Evolutionary conservation across 2,888 invertebrate genomes (phyloP), one percentile per base, ranked within the genome.

Genomic region (Meganola albula): DNA sequence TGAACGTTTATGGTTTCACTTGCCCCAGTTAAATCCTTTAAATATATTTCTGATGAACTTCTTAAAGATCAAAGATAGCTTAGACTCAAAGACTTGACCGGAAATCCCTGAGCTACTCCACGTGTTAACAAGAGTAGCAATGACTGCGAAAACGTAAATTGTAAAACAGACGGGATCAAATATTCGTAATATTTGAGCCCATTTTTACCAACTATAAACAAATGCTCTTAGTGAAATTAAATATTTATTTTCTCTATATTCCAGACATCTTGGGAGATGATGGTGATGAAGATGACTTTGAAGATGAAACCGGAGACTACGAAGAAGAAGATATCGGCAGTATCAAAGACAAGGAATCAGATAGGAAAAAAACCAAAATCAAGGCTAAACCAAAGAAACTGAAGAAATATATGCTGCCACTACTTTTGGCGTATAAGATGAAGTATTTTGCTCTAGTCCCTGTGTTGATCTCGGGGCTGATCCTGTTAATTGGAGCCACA

Each of bases 381-480:
- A 55, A 58, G 10, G 47, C 51, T 1, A 90, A 88, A 53, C 83
- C 85, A 43, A 89, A 89, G 67, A 90, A 89, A 67, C 86, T 90
- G 48, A 89, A 90, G 49, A 92, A 90, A 59, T 90, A 91, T 61
- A 75, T 94, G 73, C 71, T 94, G 55, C 94, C 95, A 0, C 77
- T 95, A 10, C 78, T 95, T 14, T 61, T 95, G 54, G 94, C 95
- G 0, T 95, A 95, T 73, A 95, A 95, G 71, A 74, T 95, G 63
- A 95, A 95, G 68, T 94, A 92, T 69, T 89, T 94, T 52, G 90
- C 93, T 1, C 66, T 95, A 31, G 88, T 95, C 21, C 95, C 95
- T 1, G 87, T 93, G 0, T 70, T 95, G 65, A 87, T 94, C 45
- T 92, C 93, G 30, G 90, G 90, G 4, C 71, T 94, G 11, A 78